Base-by-base conservation (phyloP, 2,888 invertebrate genomes). In the Lycia hirtaria region DNA sequence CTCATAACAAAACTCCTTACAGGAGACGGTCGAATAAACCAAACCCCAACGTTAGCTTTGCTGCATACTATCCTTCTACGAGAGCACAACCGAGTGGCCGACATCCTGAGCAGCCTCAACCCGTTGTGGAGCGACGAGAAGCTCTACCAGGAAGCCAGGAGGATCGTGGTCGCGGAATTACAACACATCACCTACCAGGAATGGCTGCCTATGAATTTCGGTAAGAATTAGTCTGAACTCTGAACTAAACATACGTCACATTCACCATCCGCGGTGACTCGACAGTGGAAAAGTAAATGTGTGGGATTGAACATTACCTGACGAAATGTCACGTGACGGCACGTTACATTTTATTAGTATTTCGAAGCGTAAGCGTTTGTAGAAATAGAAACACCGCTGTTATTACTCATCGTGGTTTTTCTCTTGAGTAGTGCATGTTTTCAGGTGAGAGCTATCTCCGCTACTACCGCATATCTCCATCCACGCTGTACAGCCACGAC, bases 111-210 rank as follows among this genome's bases (percentile, higher is more conserved):
- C 2, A 65, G 73, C 0, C 66, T 94, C 7, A 95, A 95, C 77
- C 93, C 93, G 0, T 76, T 91, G 48, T 94, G 94, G 94, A 78
- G 75, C 20, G 94, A 94, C 65, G 93, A 94, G 75, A 84, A 78
- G 48, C 69, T 94, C 28, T 94, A 88, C 74, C 93, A 94, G 72
- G 94, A 93, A 71, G 75, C 93, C 2, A 81, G 93, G 68, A 84
- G 81, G 63, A 91, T 94, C 49, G 87, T 93, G 19, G 83, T 93
- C 22, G 94, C 93, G 0, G 88, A 93, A 68, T 87, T 93, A 63
- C 94, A 94, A 73, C 93, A 94, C 60, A 93, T 94, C 38, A 92
- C 93, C 3, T 94, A 93, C 69, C 90, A 93, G 70, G 93, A 94
- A 65, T 94, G 93, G 93, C 71, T 94, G 48, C 93, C 94, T 1